These are phyloP conservation scores for Empidonax alnorum DNA, from an alignment of 2,113 vertebrate genomes.

Conservation along the genomic window DNA sequence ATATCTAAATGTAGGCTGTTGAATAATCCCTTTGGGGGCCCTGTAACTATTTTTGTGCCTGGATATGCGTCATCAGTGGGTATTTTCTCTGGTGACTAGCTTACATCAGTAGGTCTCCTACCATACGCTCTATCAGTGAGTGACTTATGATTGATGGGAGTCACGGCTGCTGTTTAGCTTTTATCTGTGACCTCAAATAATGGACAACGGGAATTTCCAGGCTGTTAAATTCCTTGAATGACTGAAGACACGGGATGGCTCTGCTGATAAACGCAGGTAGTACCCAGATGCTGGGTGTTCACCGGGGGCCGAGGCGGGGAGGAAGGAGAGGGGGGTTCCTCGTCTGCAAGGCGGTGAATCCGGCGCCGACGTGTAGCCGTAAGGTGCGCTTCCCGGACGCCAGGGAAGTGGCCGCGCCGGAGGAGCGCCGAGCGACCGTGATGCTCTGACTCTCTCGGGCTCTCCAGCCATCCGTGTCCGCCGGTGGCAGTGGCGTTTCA, in stretches of 20 bases:
- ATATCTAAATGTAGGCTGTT: constrained; percentile 92
- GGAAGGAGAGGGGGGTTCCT: constrained; percentile 66
- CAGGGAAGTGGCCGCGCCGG: background rate
- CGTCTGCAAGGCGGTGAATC: constrained; percentile 37
- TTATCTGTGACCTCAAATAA: constrained; percentile 82
- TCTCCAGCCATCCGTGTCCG: background rate
- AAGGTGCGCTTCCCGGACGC: constrained; percentile 6
- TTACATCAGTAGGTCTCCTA: constrained; percentile 98
- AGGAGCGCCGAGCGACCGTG: background rate
- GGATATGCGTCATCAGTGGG: constrained; percentile 99
- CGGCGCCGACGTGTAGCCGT: background rate
- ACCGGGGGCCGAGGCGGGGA: constrained; percentile 21
- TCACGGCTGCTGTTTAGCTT: constrained; percentile 80
- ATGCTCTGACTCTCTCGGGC: background rate
- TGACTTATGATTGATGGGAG: constrained; percentile 92
- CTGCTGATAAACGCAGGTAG: constrained; percentile 83
- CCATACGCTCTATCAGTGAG: constrained; percentile 89
- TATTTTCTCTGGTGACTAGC: constrained; percentile 99
- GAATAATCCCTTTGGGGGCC: constrained; percentile 91
- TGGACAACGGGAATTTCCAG: constrained; percentile 86
- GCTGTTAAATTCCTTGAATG: constrained; percentile 83
- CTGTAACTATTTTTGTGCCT: constrained; percentile 98
- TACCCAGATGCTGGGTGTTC: constrained; percentile 67
- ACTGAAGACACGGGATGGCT: constrained; percentile 82
- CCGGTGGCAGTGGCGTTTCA: background rate